phyloP scores from a whole-genome alignment of 2,113 vertebrate genomes.

The Muntiacus muntjak region DNA sequence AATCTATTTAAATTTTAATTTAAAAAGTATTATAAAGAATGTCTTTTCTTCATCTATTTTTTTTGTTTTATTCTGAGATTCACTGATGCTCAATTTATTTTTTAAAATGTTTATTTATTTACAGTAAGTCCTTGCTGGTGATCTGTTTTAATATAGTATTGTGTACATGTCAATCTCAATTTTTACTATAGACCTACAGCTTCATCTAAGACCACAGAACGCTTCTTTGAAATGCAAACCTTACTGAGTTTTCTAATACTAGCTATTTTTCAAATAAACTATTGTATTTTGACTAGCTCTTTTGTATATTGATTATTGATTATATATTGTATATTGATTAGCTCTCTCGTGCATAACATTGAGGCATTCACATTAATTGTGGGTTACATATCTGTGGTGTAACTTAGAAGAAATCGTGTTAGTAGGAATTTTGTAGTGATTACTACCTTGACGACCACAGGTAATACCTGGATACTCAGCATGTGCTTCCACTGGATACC shows the following conservation, averaged over 20 bases:
- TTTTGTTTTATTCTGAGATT: background rate
- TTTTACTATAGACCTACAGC: background rate
- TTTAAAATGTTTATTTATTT: background rate
- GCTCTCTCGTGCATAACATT: background rate
- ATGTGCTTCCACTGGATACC: background rate
- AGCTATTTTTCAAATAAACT: background rate
- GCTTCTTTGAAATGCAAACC: background rate
- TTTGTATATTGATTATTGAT: background rate
- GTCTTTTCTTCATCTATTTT: background rate
- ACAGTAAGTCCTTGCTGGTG: background rate
- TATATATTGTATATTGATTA: background rate
- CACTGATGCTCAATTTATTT: background rate
- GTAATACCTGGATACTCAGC: background rate
- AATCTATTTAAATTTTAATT: background rate
- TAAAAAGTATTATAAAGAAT: background rate
- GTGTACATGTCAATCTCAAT: background rate
- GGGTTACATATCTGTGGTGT: background rate
- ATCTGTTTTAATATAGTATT: background rate
- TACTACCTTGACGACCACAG: constrained; percentile 49
- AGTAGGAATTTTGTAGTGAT: background rate
- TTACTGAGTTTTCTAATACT: background rate
- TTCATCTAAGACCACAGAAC: background rate
- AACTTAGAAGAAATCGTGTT: background rate
- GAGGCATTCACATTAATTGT: background rate
- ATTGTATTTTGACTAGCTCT: background rate